Base-by-base conservation (phyloP, 2,888 invertebrate species). In the Darwinula stevensoni region DNA sequence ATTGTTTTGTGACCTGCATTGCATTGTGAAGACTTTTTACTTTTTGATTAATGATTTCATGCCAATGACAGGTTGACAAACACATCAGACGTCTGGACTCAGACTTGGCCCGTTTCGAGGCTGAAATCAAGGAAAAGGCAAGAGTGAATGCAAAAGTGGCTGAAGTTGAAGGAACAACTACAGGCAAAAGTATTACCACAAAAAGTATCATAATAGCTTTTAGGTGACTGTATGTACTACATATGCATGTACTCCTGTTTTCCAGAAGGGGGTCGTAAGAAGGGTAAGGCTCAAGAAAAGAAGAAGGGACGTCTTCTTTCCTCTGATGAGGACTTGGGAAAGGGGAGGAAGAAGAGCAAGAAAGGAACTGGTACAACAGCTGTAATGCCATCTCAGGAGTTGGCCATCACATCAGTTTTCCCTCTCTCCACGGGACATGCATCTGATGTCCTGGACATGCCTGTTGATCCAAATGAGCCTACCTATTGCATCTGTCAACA, bases 81-180 rank as follows among this genome's bases (percentile, higher is more conserved):
- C 91, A 94, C 50, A 94, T 94, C 40, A 61, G 91, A 43, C 65
- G 84, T 42, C 58, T 94, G 44, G 94, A 94, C 53, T 80, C 84
- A 34, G 91, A 94, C 58, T 61, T 94, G 46, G 84, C 86, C 2
- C 64, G 86, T 36, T 94, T 94, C 50, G 91, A 94, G 52, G 73
- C 82, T 2, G 88, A 91, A 53, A 74, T 91, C 44, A 88, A 88
- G 51, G 88, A 91, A 47, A 86, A 86, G 54, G 73, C 76, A 34
- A 27, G 3, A 17, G n/a, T n/a, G n/a, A n/a, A n/a, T n/a, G n/a
- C n/a, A n/a, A 14, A 13, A 5, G 14, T 2, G 22, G 33, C 16
- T 27, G 38, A 36, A 14, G 38, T 38, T 12, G 36, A 39, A 17
- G 38, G 37, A 27, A 38, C 37, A 16, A 38, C 31, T n/a, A 29